Evolutionary conservation across 2,113 vertebrate species (phyloP).

Genomic region (Delphinus delphis): DNA sequence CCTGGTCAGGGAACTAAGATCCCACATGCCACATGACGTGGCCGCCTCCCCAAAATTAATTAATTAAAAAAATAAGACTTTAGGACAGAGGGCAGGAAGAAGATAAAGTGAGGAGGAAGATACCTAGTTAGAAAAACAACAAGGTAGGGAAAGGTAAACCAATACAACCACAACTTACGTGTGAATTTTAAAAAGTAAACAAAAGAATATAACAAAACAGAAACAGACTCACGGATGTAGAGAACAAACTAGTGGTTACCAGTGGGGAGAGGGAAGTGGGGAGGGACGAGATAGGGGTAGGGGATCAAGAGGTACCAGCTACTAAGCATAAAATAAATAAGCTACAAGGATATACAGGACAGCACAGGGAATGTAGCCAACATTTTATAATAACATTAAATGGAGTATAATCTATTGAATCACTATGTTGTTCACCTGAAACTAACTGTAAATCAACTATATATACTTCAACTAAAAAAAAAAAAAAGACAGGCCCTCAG

Average conservation of each 20-base stretch:
- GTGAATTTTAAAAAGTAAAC: background rate
- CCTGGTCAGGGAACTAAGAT: too few species aligned
- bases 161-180: background rate
- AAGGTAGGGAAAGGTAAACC: background rate
- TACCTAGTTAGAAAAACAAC: background rate
- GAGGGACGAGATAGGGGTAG: background rate
- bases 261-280: background rate
- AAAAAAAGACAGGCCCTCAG: background rate
- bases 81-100: too few species aligned
- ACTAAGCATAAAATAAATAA: background rate
- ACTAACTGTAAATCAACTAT: background rate
- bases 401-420: background rate
- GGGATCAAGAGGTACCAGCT: background rate
- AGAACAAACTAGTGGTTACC: background rate
- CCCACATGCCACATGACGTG: too few species aligned
- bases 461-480: background rate
- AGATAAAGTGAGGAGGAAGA: background rate
- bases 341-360: background rate
- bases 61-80: too few species aligned
- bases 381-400: background rate
- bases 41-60: too few species aligned
- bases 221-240: background rate
- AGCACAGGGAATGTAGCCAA: background rate
- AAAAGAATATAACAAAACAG: background rate
- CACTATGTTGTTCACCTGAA: background rate